Evolutionary conservation across 2,888 invertebrate genomes (phyloP).

Genomic region (Aelia acuminata): DNA sequence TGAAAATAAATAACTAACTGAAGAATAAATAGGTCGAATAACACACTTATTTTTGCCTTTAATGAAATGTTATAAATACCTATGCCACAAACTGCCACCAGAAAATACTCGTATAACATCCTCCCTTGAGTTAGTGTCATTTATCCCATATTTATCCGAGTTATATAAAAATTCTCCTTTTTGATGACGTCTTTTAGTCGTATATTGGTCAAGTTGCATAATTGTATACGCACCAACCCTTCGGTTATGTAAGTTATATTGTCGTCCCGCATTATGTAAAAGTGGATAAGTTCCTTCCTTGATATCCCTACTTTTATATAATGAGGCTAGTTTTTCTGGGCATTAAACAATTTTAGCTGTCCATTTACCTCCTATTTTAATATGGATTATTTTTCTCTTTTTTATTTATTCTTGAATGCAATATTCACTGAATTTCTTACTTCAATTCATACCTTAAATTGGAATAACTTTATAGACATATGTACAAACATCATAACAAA

Average conservation of each 20-base stretch:
- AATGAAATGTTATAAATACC: too few relatives aligned
- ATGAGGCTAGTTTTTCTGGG: background rate
- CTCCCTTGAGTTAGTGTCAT: background rate
- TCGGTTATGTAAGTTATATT: background rate
- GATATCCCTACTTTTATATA: constrained; percentile 5
- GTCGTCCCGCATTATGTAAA: background rate
- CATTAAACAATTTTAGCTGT: background rate
- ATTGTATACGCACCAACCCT: constrained; percentile 5
- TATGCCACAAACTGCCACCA: too few relatives aligned
- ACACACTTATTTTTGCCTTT: too few relatives aligned
- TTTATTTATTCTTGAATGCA: too few relatives aligned
- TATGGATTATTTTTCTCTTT: too few relatives aligned
- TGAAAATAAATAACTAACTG: too few relatives aligned
- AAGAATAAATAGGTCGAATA: too few relatives aligned
- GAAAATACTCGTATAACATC: too few relatives aligned
- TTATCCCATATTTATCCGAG: background rate
- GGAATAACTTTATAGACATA: too few relatives aligned
- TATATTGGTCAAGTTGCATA: constrained; percentile 47
- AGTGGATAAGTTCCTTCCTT: background rate
- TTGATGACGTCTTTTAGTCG: constrained; percentile 28
- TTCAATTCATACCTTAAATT: too few relatives aligned
- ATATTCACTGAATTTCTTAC: too few relatives aligned
- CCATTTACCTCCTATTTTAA: background rate
- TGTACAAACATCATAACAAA: too few relatives aligned
- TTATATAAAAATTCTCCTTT: constrained; percentile 23